These are phyloP conservation scores for Paedocypris micromegethes DNA, from an alignment of 2,797 vertebrate genomes.

Conservation along the genomic window DNA sequence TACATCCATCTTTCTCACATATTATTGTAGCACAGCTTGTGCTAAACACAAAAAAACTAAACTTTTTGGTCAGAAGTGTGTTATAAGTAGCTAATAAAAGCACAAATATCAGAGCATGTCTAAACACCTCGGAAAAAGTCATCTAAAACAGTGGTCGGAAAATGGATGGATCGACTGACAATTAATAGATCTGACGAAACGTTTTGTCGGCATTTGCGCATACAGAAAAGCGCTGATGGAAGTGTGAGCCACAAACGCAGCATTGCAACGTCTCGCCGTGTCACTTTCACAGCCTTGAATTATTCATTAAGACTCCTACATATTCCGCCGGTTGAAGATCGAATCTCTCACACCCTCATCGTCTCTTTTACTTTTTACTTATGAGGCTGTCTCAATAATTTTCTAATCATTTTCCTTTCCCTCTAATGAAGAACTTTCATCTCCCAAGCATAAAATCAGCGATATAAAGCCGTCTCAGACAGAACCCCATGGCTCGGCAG, in stretches of 20 bases:
- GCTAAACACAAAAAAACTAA: too few relatives aligned
- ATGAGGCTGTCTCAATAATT: constrained; percentile 51
- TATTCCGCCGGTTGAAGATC: background rate
- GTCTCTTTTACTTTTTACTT: constrained; percentile 36
- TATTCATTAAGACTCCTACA: constrained; percentile 12
- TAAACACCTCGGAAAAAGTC: too few relatives aligned
- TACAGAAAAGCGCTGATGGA: background rate
- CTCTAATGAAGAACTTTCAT: constrained; percentile 52
- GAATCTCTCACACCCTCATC: constrained; percentile 1
- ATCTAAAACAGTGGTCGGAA: too few relatives aligned
- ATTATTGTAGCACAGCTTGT: too few relatives aligned
- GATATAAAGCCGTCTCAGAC: constrained; percentile 43
- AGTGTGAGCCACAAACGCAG: constrained; percentile 4
- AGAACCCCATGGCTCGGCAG: constrained; percentile 51
- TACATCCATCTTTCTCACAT: too few relatives aligned
- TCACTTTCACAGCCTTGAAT: background rate
- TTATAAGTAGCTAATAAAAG: too few relatives aligned
- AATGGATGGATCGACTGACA: background rate
- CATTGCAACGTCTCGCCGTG: too few relatives aligned
- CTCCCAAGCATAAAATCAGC: constrained; percentile 46
- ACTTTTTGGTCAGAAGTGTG: too few relatives aligned
- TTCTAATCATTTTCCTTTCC: constrained; percentile 52
- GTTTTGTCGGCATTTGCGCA: background rate
- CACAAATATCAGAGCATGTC: too few relatives aligned
- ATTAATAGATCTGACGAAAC: constrained; percentile 15